Base-by-base conservation (phyloP, 2,113 vertebrate genomes). In the Tenrec ecaudatus region DNA sequence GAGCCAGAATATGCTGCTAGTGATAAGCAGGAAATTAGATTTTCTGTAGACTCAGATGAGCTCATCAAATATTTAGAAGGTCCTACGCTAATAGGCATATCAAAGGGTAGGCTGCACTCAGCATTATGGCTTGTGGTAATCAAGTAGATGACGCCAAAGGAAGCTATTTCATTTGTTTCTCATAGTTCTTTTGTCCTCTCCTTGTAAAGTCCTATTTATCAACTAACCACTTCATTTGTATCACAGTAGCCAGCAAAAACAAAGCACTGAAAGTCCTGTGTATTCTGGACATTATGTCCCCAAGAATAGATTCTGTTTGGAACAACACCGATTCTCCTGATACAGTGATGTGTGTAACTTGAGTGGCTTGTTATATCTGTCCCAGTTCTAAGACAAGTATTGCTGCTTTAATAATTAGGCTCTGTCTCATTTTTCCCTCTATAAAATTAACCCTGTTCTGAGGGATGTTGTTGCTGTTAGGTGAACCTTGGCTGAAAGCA, bases 21-120 rank as follows among this genome's bases (percentile, higher is more conserved):
- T 22, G 91, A 33, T 91, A 92, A 86, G 60, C 71, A 27, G 3
- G 83, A 4, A 80, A 92, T 38, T 84, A 76, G 38, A 66, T 81
- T 81, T 66, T 90, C 93, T 94, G 80, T n/a, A 90, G 85, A 57
- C 31, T 91, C 69, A 27, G 15, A 60, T 68, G 89, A 94, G 33
- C 27, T 95, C 58, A 94, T 93, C 43, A 79, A 90, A 93, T 95
- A 90, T 94, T 93, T 73, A 95, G 47, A 94, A 47, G 76, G 69
- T 38, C 86, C 57, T 62, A 6, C 0, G 2, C 43, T 86, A 64
- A 31, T 29, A 90, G 78, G 38, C 38, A 43, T 82, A 12, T 29
- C 92, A 57, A 68, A 68, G 78, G 14, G 4, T 29, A 66, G 40
- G 14, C 43, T 92, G 23, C 0, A 11, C 87, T 95, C 58, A 90